Percentiles rank a stretch among this genome's conserved stretches.
These are phyloP conservation scores for Nasonia longicornis DNA, from an alignment of 1,140 invertebrate species.

Conservation along the genomic window DNA sequence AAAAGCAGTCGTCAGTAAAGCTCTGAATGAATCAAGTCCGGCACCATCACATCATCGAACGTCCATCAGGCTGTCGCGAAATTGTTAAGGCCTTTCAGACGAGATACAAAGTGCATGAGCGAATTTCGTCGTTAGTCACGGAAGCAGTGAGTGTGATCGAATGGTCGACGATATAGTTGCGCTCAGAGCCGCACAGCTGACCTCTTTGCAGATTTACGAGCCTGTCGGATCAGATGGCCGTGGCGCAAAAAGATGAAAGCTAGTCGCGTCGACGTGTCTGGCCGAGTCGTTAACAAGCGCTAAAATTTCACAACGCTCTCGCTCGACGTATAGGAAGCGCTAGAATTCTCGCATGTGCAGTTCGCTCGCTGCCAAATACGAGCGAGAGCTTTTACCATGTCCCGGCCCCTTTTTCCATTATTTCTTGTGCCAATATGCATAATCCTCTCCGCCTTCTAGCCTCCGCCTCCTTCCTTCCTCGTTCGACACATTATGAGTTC, in stretches of 20 bases:
- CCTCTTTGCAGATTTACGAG: slow-evolving; percentile 36
- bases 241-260: slow-evolving; percentile 9
- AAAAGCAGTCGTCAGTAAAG: too few relatives aligned
- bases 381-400: not conserved
- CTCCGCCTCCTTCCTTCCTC: too few relatives aligned
- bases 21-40: too few relatives aligned
- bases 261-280: slow-evolving; percentile 12
- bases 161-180: not conserved
- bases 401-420: not conserved
- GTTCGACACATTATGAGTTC: not conserved
- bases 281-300: slow-evolving; percentile 4
- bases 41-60: too few relatives aligned
- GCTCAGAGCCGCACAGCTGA: not conserved
- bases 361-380: slow-evolving; percentile 2
- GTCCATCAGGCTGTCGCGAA: not conserved
- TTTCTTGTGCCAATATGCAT: not conserved
- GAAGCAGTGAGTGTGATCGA: not conserved
- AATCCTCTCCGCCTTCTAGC: not conserved
- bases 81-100: not conserved
- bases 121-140: not conserved
- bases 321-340: not conserved
- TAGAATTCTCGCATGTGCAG: not conserved
- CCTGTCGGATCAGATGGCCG: slow-evolving; percentile 25
- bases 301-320: not conserved
- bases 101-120: not conserved